These are phyloP conservation scores for Aurelia aurita DNA, from an alignment of 30 jellyfish, hydroid and myxozoan genomes.

Conservation along the genomic window DNA sequence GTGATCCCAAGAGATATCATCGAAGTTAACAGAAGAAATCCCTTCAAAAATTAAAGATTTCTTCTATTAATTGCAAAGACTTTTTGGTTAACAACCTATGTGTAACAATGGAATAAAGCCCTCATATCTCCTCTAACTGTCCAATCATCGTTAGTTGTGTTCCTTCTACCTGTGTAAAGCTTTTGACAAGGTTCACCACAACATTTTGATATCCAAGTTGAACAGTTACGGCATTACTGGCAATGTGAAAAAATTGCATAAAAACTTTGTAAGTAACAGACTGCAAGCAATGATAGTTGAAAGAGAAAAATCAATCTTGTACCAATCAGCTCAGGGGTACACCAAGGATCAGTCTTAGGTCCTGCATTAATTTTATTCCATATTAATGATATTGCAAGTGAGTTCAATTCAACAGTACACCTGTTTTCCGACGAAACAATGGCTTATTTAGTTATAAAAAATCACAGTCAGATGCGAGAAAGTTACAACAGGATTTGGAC, in stretches of 20 bases:
- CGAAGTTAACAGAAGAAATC: too few relatives aligned
- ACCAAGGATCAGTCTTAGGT: slow-evolving; percentile 53
- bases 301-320: slow-evolving; percentile 27
- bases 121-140: too few relatives aligned
- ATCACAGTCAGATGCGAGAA: slow-evolving; percentile 13
- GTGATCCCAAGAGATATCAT: too few relatives aligned
- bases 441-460: slow-evolving; percentile 29
- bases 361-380: slow-evolving; percentile 4
- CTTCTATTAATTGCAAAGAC: too few relatives aligned
- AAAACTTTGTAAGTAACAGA: not conserved
- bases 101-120: too few relatives aligned
- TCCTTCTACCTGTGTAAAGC: too few relatives aligned
- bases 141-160: too few relatives aligned
- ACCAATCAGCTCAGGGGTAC: slow-evolving; percentile 19
- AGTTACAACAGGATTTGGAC: slow-evolving; percentile 14
- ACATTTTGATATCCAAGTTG: slow-evolving; percentile 24
- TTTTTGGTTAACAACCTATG: too few relatives aligned
- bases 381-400: slow-evolving; percentile 4
- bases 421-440: slow-evolving; percentile 19
- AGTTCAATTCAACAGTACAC: not conserved
- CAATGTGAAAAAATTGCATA: slow-evolving; percentile 1
- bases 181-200: slow-evolving; percentile 49
- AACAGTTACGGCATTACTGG: slow-evolving; percentile 22
- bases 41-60: too few relatives aligned
- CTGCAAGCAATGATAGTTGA: slow-evolving; percentile 22